phyloP scores from a whole-genome alignment of 1,140 invertebrate genomes.

The Drosophila pallidifrons region DNA sequence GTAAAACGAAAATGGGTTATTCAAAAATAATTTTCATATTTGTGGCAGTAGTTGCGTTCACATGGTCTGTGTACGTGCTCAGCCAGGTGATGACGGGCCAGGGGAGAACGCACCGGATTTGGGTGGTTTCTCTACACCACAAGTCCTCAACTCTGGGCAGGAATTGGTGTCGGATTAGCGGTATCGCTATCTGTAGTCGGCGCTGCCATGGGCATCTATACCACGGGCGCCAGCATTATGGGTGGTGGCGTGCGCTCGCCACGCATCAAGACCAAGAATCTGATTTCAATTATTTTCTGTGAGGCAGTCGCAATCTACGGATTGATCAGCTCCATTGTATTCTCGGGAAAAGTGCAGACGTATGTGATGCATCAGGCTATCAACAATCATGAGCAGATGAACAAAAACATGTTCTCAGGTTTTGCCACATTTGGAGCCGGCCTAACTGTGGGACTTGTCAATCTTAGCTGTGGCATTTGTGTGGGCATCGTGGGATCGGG shows the following conservation, averaged over 20 bases:
- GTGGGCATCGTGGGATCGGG: constrained; percentile 98
- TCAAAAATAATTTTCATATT: constrained; percentile 19
- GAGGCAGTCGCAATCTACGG: constrained; percentile 99
- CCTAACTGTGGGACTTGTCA: constrained; percentile 95
- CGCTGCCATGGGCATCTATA: constrained; percentile 98
- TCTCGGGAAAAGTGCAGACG: constrained; percentile 91
- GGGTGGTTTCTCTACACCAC: constrained; percentile 95
- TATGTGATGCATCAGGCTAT: constrained; percentile 76
- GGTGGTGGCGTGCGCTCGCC: constrained; percentile 99
- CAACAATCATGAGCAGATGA: constrained; percentile 69
- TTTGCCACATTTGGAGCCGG: constrained; percentile 98
- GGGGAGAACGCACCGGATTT: constrained; percentile 93
- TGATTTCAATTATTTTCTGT: constrained; percentile 99
- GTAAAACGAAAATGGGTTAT: constrained; percentile 39
- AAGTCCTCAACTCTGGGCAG: constrained; percentile 97
- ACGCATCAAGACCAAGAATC: constrained; percentile 99
- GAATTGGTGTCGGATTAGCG: constrained; percentile 95
- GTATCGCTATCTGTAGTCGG: constrained; percentile 98
- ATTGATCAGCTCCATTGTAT: constrained; percentile 98
- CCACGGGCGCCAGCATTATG: constrained; percentile 97
- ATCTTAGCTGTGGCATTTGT: constrained; percentile 97
- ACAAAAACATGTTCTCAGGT: constrained; percentile 90
- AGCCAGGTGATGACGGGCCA: constrained; percentile 92
- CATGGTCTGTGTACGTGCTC: constrained; percentile 87
- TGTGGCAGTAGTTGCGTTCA: constrained; percentile 48